These are phyloP conservation scores for Heloderma charlesbogerti DNA, from an alignment of 2,113 vertebrate genomes.

Conservation along the genomic window DNA sequence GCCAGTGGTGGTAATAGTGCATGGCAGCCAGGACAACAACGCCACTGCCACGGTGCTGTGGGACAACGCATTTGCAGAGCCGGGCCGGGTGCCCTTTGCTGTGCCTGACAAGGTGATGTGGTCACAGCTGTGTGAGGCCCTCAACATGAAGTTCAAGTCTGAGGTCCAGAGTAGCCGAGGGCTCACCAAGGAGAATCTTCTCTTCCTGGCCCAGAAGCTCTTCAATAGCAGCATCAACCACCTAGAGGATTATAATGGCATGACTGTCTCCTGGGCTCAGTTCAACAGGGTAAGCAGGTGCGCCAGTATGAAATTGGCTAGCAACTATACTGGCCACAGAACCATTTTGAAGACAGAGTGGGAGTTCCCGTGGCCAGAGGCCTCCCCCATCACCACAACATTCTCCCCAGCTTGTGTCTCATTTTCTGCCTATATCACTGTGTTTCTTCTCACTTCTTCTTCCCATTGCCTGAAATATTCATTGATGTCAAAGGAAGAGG, in stretches of 20 bases:
- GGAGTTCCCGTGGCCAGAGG: background rate
- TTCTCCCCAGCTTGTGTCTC: background rate
- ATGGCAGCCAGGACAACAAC: conserved; percentile 98
- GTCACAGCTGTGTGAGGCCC: conserved; percentile 88
- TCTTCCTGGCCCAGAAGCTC: conserved; percentile 95
- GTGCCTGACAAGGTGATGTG: conserved; percentile 91
- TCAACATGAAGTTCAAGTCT: conserved; percentile 98
- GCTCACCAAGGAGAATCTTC: conserved; percentile 93
- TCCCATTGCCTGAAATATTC: background rate
- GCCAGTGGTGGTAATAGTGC: conserved; percentile 97
- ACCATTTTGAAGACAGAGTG: too few species aligned
- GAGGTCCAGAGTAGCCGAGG: conserved; percentile 95
- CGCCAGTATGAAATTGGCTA: background rate
- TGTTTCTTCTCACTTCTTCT: background rate
- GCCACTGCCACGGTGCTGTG: conserved; percentile 97
- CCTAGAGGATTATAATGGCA: conserved; percentile 90
- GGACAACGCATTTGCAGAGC: conserved; percentile 97
- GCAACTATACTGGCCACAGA: background rate
- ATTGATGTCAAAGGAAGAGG: background rate
- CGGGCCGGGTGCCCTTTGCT: conserved; percentile 92
- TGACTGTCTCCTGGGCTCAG: conserved; percentile 97
- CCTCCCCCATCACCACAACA: fast-evolving
- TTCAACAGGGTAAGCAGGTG: conserved; percentile 88
- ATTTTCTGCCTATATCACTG: background rate
- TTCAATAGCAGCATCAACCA: conserved; percentile 91